These are phyloP conservation scores for Nasonia giraulti DNA, from an alignment of 1,140 invertebrate species.

Conservation along the genomic window DNA sequence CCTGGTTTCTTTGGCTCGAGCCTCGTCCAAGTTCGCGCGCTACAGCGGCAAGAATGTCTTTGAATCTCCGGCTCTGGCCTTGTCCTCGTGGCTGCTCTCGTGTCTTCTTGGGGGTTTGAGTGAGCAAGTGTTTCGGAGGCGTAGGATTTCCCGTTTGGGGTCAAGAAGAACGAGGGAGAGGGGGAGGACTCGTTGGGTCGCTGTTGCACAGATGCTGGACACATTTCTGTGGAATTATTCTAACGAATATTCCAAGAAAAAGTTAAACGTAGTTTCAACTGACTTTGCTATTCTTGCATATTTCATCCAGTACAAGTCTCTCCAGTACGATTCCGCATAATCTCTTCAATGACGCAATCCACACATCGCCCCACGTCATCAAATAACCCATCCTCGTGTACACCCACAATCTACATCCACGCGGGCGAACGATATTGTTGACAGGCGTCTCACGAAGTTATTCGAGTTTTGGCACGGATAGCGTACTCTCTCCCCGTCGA, in stretches of 20 bases:
- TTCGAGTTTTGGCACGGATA: constrained; percentile 63
- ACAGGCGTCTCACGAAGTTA: constrained; percentile 69
- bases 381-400: background rate
- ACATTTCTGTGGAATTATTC: background rate
- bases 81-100: background rate
- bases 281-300: too few species aligned
- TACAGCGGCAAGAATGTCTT: constrained; percentile 71
- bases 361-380: background rate
- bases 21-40: constrained; percentile 50
- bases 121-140: constrained; percentile 7
- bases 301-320: background rate
- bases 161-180: background rate
- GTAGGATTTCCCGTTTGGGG: constrained; percentile 23
- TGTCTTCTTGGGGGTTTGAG: background rate
- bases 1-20: constrained; percentile 54
- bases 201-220: too few species aligned
- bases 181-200: too few species aligned
- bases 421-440: constrained; percentile 64
- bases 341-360: background rate
- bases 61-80: constrained; percentile 59
- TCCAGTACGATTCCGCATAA: background rate
- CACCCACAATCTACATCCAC: background rate
- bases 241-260: too few species aligned
- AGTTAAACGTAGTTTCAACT: too few species aligned
- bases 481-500: constrained; percentile 1